Conservation (phyloP, 1,140 invertebrate species). For the Ephestia elutella region DNA sequence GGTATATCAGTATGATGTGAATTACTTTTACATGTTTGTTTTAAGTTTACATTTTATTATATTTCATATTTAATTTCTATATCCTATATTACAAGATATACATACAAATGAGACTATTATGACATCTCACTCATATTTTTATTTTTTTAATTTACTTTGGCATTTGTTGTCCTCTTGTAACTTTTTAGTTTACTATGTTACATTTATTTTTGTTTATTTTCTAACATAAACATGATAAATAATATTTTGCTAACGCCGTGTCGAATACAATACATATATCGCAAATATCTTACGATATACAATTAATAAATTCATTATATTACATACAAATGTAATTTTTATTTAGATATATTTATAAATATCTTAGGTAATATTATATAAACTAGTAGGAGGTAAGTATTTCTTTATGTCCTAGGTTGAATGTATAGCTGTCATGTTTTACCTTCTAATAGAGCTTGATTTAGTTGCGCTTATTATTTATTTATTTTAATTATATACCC, state of each 20-base stretch:
- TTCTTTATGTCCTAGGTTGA: conserved; percentile 28
- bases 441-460: conserved; percentile 38
- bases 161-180: conserved; percentile 25
- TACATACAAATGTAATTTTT: conserved; percentile 2
- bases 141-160: conserved; percentile 22
- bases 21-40: conserved; percentile 17
- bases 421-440: conserved; percentile 37
- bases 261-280: conserved; percentile 5
- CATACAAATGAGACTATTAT: not conserved
- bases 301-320: not conserved
- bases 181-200: conserved; percentile 11
- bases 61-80: not conserved
- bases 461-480: conserved; percentile 62
- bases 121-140: conserved; percentile 16
- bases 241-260: conserved; percentile 30
- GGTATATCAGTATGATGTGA: conserved; percentile 11
- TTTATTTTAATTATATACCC: conserved; percentile 20
- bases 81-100: not conserved
- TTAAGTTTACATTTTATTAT: conserved; percentile 20
- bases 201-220: conserved; percentile 11
- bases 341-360: not conserved
- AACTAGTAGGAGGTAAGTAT: not conserved
- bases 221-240: conserved; percentile 10
- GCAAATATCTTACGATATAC: not conserved
- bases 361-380: not conserved